Evolutionary conservation across 2,113 vertebrate species (phyloP).

Genomic region (Phycodurus eques): DNA sequence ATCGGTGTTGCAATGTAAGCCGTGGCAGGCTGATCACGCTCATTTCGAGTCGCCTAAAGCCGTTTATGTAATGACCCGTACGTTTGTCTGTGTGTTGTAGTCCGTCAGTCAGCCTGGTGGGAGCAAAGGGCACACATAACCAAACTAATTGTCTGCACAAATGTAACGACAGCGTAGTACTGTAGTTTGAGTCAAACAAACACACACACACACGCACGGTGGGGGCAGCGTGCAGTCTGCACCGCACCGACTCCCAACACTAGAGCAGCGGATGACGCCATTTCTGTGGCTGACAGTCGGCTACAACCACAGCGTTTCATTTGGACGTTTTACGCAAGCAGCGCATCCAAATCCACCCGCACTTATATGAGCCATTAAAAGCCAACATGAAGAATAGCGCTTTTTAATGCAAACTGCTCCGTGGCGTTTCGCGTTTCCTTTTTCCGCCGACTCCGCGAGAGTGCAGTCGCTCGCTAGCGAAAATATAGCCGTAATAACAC

Average conservation of each 20-base stretch:
- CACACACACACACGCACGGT: conserved; percentile 8
- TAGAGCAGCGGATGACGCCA: conserved; percentile 77
- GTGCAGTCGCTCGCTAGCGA: conserved; percentile 33
- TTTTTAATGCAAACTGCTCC: conserved; percentile 12
- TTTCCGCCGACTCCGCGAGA: conserved; percentile 40
- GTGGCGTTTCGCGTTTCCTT: conserved; percentile 28
- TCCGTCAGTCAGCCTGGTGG: conserved; percentile 32
- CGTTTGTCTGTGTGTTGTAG: conserved; percentile 17
- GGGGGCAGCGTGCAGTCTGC: conserved; percentile 50
- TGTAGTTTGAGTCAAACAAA: conserved; percentile 1
- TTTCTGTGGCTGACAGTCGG: conserved; percentile 71
- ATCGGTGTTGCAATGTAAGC: conserved; percentile 45
- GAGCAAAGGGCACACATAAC: conserved; percentile 36
- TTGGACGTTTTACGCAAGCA: conserved; percentile 2
- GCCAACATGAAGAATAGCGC: neutral
- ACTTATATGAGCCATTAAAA: conserved; percentile 2
- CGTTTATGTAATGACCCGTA: conserved; percentile 66
- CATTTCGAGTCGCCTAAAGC: conserved; percentile 42
- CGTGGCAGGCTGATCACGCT: conserved; percentile 42
- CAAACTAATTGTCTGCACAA: conserved; percentile 16
- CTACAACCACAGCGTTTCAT: conserved; percentile 12
- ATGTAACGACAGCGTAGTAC: conserved; percentile 19
- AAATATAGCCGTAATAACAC: conserved; percentile 38
- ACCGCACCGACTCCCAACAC: conserved; percentile 55
- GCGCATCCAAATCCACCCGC: conserved; percentile 32